These are phyloP conservation scores for Poliocrania exsul DNA, from an alignment of 2,797 vertebrate genomes.

Conservation along the genomic window DNA sequence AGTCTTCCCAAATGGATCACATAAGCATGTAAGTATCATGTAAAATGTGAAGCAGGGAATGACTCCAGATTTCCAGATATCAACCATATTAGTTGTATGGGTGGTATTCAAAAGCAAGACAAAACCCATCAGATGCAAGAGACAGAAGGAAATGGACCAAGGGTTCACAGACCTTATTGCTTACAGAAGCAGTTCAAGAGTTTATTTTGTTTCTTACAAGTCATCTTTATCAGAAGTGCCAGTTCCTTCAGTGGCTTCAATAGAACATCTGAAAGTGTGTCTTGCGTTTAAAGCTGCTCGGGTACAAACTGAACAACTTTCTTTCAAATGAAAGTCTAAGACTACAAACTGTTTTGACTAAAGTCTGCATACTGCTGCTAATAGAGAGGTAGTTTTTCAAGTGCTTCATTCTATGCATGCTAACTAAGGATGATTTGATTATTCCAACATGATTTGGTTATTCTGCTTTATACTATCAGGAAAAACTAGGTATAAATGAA, in stretches of 20 bases:
- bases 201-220: background rate
- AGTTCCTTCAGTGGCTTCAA: background rate
- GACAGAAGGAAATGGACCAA: background rate
- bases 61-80: background rate
- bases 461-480: conserved; percentile 33
- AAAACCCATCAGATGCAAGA: background rate
- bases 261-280: background rate
- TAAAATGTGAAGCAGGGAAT: background rate
- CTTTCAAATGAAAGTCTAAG: background rate
- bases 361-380: background rate
- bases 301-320: background rate
- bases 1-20: background rate
- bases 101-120: background rate
- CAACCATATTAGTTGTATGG: background rate
- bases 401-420: background rate
- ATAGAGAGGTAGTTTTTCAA: background rate
- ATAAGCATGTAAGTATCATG: background rate
- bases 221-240: background rate
- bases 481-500: conserved; percentile 30
- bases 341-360: background rate
- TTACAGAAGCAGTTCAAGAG: background rate
- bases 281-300: background rate
- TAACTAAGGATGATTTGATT: conserved; percentile 41
- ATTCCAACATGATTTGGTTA: conserved; percentile 25
- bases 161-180: background rate